Conservation (phyloP, 2,113 vertebrate species). For the Xiphophorus hellerii region DNA sequence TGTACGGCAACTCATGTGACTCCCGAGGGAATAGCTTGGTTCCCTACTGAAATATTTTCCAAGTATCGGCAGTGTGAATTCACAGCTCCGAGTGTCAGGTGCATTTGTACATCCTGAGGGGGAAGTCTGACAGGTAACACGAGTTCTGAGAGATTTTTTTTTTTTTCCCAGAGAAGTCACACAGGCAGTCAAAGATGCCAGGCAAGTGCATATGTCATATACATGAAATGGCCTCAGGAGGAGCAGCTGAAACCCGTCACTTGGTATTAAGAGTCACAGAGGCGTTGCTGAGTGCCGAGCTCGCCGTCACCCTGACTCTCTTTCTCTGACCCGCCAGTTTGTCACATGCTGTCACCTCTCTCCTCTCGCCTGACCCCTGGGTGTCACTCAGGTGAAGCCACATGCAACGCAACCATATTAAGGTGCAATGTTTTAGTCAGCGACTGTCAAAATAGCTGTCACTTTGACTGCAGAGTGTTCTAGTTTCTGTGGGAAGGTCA, state of each 20-base stretch:
- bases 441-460: slow-evolving; percentile 63
- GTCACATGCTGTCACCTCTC: slow-evolving; percentile 61
- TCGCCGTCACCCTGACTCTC: slow-evolving; percentile 42
- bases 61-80: slow-evolving; percentile 36
- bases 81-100: slow-evolving; percentile 55
- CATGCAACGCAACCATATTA: slow-evolving; percentile 46
- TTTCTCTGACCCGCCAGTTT: slow-evolving; percentile 31
- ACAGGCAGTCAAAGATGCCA: slow-evolving; percentile 68
- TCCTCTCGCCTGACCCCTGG: slow-evolving; percentile 55
- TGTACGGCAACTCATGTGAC: slow-evolving; percentile 19
- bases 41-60: slow-evolving; percentile 34
- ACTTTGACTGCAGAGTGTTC: slow-evolving; percentile 47
- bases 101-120: slow-evolving; percentile 57
- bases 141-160: slow-evolving; percentile 58
- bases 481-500: slow-evolving; percentile 53
- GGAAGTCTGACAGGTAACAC: slow-evolving; percentile 61
- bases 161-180: slow-evolving; percentile 54
- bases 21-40: slow-evolving; percentile 27
- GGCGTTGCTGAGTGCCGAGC: slow-evolving; percentile 46
- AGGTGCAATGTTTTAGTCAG: slow-evolving; percentile 64
- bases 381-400: slow-evolving; percentile 54
- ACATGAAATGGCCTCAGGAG: slow-evolving; percentile 69
- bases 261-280: slow-evolving; percentile 57
- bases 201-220: slow-evolving; percentile 69
- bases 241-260: slow-evolving; percentile 72